Evolutionary conservation across 1,140 invertebrate genomes (phyloP).

Genomic region (Ganaspis sp.): DNA sequence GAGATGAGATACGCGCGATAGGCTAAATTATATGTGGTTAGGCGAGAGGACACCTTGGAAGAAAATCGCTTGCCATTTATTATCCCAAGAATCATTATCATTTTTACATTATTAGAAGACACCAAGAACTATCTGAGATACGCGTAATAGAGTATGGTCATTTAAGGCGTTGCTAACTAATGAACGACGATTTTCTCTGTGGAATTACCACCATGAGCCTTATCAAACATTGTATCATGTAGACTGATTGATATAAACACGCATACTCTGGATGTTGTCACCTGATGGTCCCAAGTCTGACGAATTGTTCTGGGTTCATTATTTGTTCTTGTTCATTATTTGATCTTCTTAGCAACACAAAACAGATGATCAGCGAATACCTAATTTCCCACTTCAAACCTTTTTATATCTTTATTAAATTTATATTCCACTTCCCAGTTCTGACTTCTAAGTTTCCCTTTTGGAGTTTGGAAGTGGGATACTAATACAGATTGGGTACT

Average conservation of each 20-base stretch:
- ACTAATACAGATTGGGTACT: not conserved
- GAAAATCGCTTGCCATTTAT: slow-evolving; percentile 23
- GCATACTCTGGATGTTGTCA: too few relatives aligned
- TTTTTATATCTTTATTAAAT: too few relatives aligned
- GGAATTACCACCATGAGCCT: not conserved
- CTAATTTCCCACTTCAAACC: too few relatives aligned
- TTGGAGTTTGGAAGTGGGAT: not conserved
- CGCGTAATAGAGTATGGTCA: not conserved
- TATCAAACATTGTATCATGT: not conserved
- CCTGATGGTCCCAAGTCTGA: too few relatives aligned
- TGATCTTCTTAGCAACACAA: too few relatives aligned
- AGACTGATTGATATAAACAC: too few relatives aligned
- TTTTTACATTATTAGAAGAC: slow-evolving; percentile 4
- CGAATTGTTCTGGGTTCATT: too few relatives aligned
- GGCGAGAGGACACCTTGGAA: slow-evolving; percentile 13
- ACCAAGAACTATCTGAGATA: not conserved
- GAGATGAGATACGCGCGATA: slow-evolving; percentile 25
- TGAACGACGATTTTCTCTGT: not conserved
- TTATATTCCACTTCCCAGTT: too few relatives aligned
- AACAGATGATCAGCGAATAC: too few relatives aligned
- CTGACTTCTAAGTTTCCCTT: too few relatives aligned
- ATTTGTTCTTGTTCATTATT: too few relatives aligned
- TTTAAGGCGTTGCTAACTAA: slow-evolving; percentile 22
- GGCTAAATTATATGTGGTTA: slow-evolving; percentile 16
- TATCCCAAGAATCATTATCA: not conserved